A percentile compares a stretch with the other conserved stretches of the same genome.
These are phyloP conservation scores for Dissostichus mawsoni DNA, from an alignment of 2,113 vertebrate species.

Conservation along the genomic window DNA sequence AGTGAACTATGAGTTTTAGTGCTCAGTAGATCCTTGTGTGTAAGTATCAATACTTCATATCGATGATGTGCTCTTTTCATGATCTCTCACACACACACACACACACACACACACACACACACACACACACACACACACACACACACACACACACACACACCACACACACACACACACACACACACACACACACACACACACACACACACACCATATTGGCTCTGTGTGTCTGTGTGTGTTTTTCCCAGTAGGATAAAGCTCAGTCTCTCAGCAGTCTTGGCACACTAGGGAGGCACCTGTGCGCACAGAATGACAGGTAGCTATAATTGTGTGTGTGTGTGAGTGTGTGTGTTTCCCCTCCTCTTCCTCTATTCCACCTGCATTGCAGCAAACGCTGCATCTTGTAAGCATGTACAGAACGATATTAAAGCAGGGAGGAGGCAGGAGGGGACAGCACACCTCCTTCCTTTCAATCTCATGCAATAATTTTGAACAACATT, in stretches of 20 bases:
- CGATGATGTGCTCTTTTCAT: background rate
- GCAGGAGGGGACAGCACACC: background rate
- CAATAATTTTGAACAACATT: background rate
- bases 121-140: background rate
- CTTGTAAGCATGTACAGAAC: slow-evolving; percentile 15
- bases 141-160: background rate
- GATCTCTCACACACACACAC: background rate
- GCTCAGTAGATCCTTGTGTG: background rate
- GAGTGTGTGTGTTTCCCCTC: slow-evolving; percentile 18
- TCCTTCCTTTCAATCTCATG: background rate
- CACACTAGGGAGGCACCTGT: slow-evolving; percentile 53
- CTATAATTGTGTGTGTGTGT: slow-evolving; percentile 26
- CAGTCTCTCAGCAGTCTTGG: slow-evolving; percentile 40
- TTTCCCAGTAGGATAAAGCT: slow-evolving; percentile 37
- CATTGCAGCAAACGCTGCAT: slow-evolving; percentile 61
- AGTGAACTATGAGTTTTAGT: no score
- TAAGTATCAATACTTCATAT: background rate
- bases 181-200: background rate
- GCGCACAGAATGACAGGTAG: slow-evolving; percentile 46
- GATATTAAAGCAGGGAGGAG: slow-evolving; percentile 27
- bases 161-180: background rate
- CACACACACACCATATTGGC: background rate
- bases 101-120: background rate
- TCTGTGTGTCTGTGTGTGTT: background rate
- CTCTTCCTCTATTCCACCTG: slow-evolving; percentile 37